Evolutionary conservation across 1,140 invertebrate genomes (phyloP), one percentile per base, ranked within the genome.

Genomic region (Linepithema humile): DNA sequence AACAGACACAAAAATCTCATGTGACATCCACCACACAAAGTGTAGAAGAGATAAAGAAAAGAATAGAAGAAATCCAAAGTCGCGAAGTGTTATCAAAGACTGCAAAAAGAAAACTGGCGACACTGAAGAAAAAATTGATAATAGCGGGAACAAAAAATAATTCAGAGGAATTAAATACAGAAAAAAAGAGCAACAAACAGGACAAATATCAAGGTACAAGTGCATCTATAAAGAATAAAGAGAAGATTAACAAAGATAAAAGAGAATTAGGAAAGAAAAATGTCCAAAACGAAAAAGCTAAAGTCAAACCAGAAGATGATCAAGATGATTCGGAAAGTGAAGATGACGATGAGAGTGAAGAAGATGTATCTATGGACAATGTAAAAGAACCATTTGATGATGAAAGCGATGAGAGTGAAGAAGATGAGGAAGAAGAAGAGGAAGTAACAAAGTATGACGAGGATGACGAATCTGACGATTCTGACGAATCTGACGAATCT

Each of bases 321-420:
- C 38, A 87, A 87, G n/a, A 73, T 73, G 20, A 83, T 7, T 17
- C 50, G 17, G 29, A 74, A 20, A 0, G n/a, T 20, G 45, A 50
- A n/a, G 45, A 15, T 70, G 29, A 70, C 0, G 67, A 70, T 53
- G 20, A 67, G 2, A 91, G 35, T 82, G 88, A 9, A 77, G 85
- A 74, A 23, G 85, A 50, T 4, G 83, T 94, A 62, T 85, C 80
- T 15, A 59, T 94, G 83, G 91, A 88, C 0, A 57, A 62, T 26
- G 43, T 88, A 38, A 83, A 90, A 38, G 74, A 83, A 6, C 53
- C 95, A 91, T 94, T 95, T 91, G 93, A 95, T 86, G 92, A 95
- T 89, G 86, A 93, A 85, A 90, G 95, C 83, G 92, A 95, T 2
- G 10, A 60, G 86, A 17, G 91, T 35, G 88, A 85, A 0, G 84